These are phyloP conservation scores for Zosterops lateralis DNA, from an alignment of 2,113 vertebrate species.

Conservation along the genomic window DNA sequence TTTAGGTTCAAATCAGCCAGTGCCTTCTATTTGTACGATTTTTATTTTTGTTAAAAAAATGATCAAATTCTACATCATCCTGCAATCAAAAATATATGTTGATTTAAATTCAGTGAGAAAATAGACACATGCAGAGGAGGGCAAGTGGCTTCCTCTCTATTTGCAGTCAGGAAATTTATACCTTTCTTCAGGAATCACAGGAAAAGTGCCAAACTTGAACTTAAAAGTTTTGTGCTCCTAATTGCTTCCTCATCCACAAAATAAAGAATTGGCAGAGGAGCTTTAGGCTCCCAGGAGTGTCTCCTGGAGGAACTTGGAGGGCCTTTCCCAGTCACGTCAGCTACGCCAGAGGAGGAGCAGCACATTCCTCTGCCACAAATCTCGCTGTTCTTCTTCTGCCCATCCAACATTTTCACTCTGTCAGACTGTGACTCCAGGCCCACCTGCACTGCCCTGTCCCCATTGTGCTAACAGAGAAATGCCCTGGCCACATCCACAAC, in stretches of 20 bases:
- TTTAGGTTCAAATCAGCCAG: not conserved
- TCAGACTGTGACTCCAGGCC: accelerated
- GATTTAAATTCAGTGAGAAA: slow-evolving; percentile 2
- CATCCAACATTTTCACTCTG: not conserved
- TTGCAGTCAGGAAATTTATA: not conserved
- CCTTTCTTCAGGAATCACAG: not conserved
- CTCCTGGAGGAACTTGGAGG: not conserved
- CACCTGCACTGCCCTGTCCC: not conserved
- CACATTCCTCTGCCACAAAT: not conserved
- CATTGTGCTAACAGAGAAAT: not conserved
- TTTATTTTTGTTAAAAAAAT: not conserved
- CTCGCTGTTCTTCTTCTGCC: not conserved
- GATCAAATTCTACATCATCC: not conserved
- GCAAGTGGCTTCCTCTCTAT: not conserved
- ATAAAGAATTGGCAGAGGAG: not conserved
- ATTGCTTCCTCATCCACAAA: not conserved
- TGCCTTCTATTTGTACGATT: not conserved
- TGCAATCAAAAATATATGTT: not conserved
- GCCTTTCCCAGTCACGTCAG: not conserved
- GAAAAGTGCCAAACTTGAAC: not conserved
- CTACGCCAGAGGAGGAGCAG: not conserved
- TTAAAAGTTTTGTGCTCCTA: not conserved
- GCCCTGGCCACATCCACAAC: not conserved
- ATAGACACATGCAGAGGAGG: not conserved
- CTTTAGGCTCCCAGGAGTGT: not conserved